Evolutionary conservation across 2,888 invertebrate species (phyloP).

Genomic region (Odontothrips loti): DNA sequence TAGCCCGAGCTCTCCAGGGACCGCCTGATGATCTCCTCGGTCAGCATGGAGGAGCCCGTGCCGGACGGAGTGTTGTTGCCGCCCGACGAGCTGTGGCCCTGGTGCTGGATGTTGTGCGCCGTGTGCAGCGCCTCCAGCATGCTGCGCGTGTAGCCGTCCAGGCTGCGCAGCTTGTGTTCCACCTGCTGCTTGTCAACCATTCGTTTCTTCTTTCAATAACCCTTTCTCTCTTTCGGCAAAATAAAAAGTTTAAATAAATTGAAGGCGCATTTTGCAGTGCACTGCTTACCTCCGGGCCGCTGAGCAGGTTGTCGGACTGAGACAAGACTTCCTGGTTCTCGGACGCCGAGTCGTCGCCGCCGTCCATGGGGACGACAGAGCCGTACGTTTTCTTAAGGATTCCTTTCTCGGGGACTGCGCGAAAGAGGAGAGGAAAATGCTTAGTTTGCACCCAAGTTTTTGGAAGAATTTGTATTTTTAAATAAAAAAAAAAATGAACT

Average conservation of each 20-base stretch:
- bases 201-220: background rate
- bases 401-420: constrained; percentile 81
- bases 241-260: background rate
- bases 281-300: constrained; percentile 47
- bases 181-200: constrained; percentile 46
- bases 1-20: constrained; percentile 63
- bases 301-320: constrained; percentile 65
- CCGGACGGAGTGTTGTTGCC: constrained; percentile 58
- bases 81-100: constrained; percentile 52
- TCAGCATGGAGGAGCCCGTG: constrained; percentile 60
- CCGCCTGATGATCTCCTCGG: constrained; percentile 65
- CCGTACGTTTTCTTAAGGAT: constrained; percentile 86
- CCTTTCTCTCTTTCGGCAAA: background rate
- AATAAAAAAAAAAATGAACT: constrained; percentile 45
- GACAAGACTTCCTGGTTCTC: constrained; percentile 65
- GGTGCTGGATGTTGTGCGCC: constrained; percentile 68
- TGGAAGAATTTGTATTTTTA: too few relatives aligned
- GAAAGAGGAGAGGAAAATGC: constrained; percentile 53
- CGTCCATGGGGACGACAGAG: constrained; percentile 61
- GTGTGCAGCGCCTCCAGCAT: constrained; percentile 84
- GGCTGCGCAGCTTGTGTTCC: constrained; percentile 79
- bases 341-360: constrained; percentile 49
- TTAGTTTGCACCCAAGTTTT: too few relatives aligned
- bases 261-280: constrained; percentile 25
- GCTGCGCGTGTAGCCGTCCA: constrained; percentile 90